A percentile compares a stretch with the other conserved stretches of the same genome.
phyloP scores from a whole-genome alignment of 1,140 invertebrate species.

The Daktulosphaira vitifoliae region DNA sequence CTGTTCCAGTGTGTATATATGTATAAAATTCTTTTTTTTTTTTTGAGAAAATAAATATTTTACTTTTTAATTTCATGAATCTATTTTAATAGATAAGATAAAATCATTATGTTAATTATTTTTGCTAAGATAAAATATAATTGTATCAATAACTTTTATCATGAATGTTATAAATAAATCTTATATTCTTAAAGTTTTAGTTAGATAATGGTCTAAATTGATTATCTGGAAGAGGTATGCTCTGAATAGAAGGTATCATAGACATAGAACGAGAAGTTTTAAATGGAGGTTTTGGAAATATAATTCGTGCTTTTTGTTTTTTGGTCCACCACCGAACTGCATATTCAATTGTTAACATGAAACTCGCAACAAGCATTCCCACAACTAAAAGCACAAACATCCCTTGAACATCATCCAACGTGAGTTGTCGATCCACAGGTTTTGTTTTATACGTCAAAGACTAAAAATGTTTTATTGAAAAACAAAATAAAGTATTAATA shows the following conservation, averaged over 20 bases:
- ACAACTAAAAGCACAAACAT: slow-evolving; percentile 63
- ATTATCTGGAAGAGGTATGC: background rate
- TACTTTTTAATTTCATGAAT: too few relatives aligned
- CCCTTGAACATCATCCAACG: slow-evolving; percentile 64
- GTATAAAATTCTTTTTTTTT: too few relatives aligned
- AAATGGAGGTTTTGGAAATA: background rate
- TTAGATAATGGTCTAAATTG: background rate
- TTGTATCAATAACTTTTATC: too few relatives aligned
- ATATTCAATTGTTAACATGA: slow-evolving; percentile 38
- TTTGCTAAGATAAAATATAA: too few relatives aligned
- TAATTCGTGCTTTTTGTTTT: background rate
- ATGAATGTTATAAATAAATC: too few relatives aligned
- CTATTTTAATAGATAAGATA: too few relatives aligned
- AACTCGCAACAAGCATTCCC: slow-evolving; percentile 52
- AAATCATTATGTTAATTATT: too few relatives aligned
- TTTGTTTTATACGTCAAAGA: background rate
- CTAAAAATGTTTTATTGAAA: too few relatives aligned
- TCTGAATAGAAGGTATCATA: background rate
- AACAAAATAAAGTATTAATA: too few relatives aligned
- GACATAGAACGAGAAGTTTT: background rate
- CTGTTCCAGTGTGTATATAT: too few relatives aligned
- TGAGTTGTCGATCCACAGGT: slow-evolving; percentile 57
- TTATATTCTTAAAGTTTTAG: background rate
- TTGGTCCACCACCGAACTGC: background rate
- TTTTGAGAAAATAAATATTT: too few relatives aligned